Evolutionary conservation across 1,140 invertebrate genomes (phyloP).

Genomic region (Pemphigus obesinymphae): DNA sequence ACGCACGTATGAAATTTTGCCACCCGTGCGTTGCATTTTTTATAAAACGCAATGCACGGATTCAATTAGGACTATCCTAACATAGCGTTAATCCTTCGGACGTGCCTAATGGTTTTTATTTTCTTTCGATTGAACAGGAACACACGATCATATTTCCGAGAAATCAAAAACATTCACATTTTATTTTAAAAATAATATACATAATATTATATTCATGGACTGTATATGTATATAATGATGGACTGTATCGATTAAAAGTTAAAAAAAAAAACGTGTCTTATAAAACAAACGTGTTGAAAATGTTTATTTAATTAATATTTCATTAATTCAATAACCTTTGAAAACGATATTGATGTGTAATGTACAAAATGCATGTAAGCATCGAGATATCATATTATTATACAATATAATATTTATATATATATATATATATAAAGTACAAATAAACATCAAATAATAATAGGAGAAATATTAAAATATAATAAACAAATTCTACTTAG

Average conservation of each 20-base stretch:
- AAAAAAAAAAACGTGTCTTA: too few species aligned
- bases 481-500: constrained; percentile 4
- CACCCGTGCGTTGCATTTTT: too few species aligned
- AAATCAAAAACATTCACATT: not conserved
- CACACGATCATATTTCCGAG: not conserved
- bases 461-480: constrained; percentile 3
- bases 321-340: not conserved
- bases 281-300: not conserved
- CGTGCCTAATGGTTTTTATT: not conserved
- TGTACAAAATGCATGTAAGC: not conserved
- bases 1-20: too few species aligned
- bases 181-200: not conserved
- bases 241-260: too few species aligned
- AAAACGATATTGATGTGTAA: not conserved
- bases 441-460: constrained; percentile 23
- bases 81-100: not conserved
- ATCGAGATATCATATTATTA: not conserved
- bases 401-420: not conserved
- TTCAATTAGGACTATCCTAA: too few species aligned
- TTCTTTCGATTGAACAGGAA: not conserved
- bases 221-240: too few species aligned
- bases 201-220: not conserved
- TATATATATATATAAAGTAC: not conserved
- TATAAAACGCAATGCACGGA: too few species aligned
- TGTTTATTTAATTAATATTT: too few species aligned